Percentiles rank a stretch among this genome's conserved stretches.
Evolutionary conservation across 2,113 vertebrate species (phyloP).

Genomic region (Dipodomys merriami): DNA sequence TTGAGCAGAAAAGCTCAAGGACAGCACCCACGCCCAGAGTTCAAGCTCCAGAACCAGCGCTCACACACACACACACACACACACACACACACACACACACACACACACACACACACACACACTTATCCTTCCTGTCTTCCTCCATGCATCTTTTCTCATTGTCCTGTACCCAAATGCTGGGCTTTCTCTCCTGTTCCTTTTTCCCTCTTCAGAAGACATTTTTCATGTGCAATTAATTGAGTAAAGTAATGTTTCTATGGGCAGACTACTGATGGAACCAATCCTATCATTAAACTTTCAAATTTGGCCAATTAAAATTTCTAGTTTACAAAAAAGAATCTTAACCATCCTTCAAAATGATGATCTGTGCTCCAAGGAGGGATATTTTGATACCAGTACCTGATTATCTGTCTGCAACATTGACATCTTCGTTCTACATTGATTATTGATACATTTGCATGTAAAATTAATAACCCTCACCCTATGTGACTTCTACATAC

Average conservation of each 20-base stretch:
- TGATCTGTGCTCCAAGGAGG: neutral
- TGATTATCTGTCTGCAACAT: neutral
- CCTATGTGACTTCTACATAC: neutral
- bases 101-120: too few species aligned
- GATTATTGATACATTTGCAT: neutral
- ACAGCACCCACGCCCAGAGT: too few species aligned
- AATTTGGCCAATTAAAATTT: neutral
- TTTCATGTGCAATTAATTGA: neutral
- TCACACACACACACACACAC: too few species aligned
- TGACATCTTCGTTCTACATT: neutral
- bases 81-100: too few species aligned
- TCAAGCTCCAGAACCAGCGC: too few species aligned
- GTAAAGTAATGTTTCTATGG: neutral
- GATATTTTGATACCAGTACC: neutral
- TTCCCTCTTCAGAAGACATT: neutral
- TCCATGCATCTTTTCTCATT: neutral
- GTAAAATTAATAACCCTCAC: neutral
- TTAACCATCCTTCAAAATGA: neutral
- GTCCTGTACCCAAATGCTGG: neutral
- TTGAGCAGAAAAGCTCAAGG: too few species aligned
- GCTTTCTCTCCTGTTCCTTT: neutral
- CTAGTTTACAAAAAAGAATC: slow-evolving; percentile 38
- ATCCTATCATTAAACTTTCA: neutral
- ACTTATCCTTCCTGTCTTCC: neutral
- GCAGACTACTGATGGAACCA: neutral